Evolutionary conservation across 2,797 vertebrate genomes (phyloP), one percentile per base, ranked within the genome.

Genomic region (Ctenopoma kingsleyae): DNA sequence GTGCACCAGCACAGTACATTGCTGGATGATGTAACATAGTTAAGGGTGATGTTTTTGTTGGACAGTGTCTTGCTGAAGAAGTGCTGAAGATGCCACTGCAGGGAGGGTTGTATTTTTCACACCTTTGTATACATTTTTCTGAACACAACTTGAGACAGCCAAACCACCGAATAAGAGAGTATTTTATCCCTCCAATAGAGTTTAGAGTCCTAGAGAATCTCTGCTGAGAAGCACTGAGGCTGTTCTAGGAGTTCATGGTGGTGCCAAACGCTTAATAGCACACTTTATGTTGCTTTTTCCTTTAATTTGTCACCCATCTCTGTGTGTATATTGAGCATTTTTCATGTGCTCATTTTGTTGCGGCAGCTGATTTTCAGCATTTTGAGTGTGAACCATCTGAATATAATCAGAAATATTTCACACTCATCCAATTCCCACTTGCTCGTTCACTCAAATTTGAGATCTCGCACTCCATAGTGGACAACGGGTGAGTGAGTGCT

Each of bases 321-420:
- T 35, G 41, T 47, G 44, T 74, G 47, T 27, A 5, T 16, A 12
- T n/a, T 12, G 40, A 54, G 25, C 53, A 12, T 59, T 61, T 70
- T 73, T 68, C n/a, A 50, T 59, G 19, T 46, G 49, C 61, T 64
- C n/a, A 2, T 64, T 47, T 41, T 56, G 60, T 68, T 55, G 25
- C 20, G 36, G 72, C 66, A 16, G 73, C 67, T 66, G 74, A 83
- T 63, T 74, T 82, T 50, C 23, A 47, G 52, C 52, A 6, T 77
- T 78, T 81, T 70, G 56, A 84, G 80, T 80, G 78, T 77, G 54
- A 81, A 70, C 83, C 46, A 75, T 82, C 67, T 67, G 82, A 89
- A 90, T 76, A 82, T 80, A 85, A 89, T 87, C 81, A 78, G 80
- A 90, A 85, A 89, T 86, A 85, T 87, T 87, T 90, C 81, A 88